Base-by-base conservation (phyloP, 1,140 invertebrate species). In the Aphelinus certus region DNA sequence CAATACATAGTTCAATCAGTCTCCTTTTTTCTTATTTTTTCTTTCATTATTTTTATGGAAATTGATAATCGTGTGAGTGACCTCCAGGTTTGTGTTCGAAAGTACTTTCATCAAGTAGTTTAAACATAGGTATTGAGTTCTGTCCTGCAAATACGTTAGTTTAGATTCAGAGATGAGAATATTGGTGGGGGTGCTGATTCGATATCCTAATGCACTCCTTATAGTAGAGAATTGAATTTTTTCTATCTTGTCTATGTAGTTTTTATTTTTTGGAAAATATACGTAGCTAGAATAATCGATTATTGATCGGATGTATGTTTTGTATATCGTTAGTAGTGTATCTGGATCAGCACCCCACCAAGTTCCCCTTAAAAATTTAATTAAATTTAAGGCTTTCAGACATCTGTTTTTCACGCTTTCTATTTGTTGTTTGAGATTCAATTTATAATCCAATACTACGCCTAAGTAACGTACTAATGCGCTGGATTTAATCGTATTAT, bases 321-420 rank as follows among this genome's bases (percentile, higher is more conserved):
- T 65, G 5, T 65, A 65, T 1, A 65, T 6, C 3, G 9, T 65
- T 1, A 64, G 4, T 3, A 64, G 47, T 3, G 47, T 49, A 10
- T 49, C 5, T 3, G 62, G 62, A 49, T 64, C 47, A 46, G 62
- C 46, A 3, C 62, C 62, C 62, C 62, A 64, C 47, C 62, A 64
- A 5, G 47, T 49, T 6, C 47, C 62, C 4, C 47, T n/a, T 1
- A 64, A n/a, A 10, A 64, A 64, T 49, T 49, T 48, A n/a, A 64
- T 64, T 4, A 64, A 3, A n/a, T 64, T 64, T 1, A 48, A 6
- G 3, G 62, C 46, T n/a, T 64, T 9, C 26, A 3, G 0, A 26
- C 62, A 64, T 49, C 26, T 0, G 26, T 64, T 64, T 48, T 43
- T 0, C 4, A 64, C 3, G n/a, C 51, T 1, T 3, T 10, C 1